Evolutionary conservation across 2,113 vertebrate genomes (phyloP), one percentile per base, ranked within the genome.

Genomic region (Trichomycterus rosablanca): DNA sequence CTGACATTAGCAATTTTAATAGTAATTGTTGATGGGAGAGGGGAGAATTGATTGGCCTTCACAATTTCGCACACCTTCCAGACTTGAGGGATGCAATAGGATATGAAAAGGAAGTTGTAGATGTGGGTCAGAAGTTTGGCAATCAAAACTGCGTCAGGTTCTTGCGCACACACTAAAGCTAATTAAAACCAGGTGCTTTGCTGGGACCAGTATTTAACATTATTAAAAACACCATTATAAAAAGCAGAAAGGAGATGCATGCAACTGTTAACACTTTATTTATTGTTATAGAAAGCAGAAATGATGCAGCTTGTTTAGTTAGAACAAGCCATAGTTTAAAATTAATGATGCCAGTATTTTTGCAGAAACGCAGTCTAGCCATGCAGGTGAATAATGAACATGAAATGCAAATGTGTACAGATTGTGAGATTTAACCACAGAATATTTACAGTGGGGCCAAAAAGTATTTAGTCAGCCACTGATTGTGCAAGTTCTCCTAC

Each of bases 131-230:
- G 49, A 4, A 1, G 49, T 19, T 52, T 32, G 30, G 34, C 15
- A 9, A 51, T 50, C 32, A 2, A 32, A 24, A 24, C 14, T 24
- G n/a, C 57, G 28, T 12, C 24, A 4, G 10, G 24, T 6, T n/a
- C 28, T 8, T 8, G 3, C 5, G 19, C 7, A 2, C 4, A 15
- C 34, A 10, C 18, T 45, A 45, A 22, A 46, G 44, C 32, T 49
- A 44, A 60, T 49, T 44, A 26, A 18, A 42, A 26, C 58, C 48
- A 43, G 46, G 15, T 32, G 24, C 16, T 10, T 42, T 44, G 32
- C 59, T 52, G 14, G 43, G n/a, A 37, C 35, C 14, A 3, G 12
- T 40, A 7, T 30, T 50, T 23, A 5, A 16, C 9, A 37, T 14
- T 5, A 23, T 63, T 42, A n/a, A 50, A 30, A 23, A 30, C 46